Conservation (phyloP, 1,140 invertebrate species). For the Papilio machaon region DNA sequence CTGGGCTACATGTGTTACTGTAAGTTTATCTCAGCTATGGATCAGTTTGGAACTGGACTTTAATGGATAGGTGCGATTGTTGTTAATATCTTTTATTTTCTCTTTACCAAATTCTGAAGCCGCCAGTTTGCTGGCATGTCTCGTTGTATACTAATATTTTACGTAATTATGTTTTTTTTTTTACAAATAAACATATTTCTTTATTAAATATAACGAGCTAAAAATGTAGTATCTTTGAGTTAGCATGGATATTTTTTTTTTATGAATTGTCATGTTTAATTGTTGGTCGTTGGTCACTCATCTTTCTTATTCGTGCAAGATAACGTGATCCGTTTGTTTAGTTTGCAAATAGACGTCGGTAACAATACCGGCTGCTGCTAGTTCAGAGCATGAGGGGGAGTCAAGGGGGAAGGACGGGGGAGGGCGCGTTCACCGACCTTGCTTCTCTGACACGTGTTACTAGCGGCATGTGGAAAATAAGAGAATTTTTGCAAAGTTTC, state of each 20-base stretch:
- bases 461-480: background rate
- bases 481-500: background rate
- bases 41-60: background rate
- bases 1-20: background rate
- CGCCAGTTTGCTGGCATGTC: too few species aligned
- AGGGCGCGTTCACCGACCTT: conserved; percentile 30
- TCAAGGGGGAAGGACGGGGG: background rate
- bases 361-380: conserved; percentile 13
- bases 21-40: background rate
- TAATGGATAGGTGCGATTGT: background rate
- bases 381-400: background rate
- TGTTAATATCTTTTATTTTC: too few species aligned
- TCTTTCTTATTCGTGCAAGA: background rate
- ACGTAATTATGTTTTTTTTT: too few species aligned
- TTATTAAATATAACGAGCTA: too few species aligned
- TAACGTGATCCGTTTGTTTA: background rate
- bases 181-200: too few species aligned
- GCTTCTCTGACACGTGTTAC: background rate
- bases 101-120: too few species aligned
- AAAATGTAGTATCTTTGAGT: too few species aligned
- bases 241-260: too few species aligned
- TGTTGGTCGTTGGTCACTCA: background rate
- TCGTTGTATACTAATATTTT: too few species aligned
- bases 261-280: too few species aligned
- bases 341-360: conserved; percentile 3